phyloP scores from a whole-genome alignment of 1,140 invertebrate species.

The Drosophila sulfurigaster region DNA sequence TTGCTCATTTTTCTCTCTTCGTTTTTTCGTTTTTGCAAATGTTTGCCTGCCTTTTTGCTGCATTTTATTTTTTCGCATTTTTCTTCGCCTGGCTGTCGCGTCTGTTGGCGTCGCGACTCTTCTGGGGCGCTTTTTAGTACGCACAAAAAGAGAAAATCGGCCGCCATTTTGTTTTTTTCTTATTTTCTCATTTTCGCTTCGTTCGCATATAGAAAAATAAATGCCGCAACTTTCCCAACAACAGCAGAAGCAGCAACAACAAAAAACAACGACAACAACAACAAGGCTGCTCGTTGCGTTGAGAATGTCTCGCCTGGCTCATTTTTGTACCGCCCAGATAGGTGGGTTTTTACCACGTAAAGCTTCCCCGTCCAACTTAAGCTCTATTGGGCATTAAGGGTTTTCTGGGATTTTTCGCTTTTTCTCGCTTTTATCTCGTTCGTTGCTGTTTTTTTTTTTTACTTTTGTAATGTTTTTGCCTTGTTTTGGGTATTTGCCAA shows the following conservation, averaged over 20 bases:
- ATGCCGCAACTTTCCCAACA: conserved; percentile 73
- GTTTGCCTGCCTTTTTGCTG: conserved; percentile 50
- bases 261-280: conserved; percentile 43
- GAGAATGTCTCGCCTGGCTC: conserved; percentile 11
- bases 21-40: conserved; percentile 2
- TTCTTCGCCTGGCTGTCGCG: conserved; percentile 60
- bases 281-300: conserved; percentile 37
- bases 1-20: conserved; percentile 42
- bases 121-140: conserved; percentile 77
- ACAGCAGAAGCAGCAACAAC: not conserved
- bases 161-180: conserved; percentile 82
- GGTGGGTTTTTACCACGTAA: conserved; percentile 5
- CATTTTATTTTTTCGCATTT: conserved; percentile 80
- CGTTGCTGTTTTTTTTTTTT: not conserved
- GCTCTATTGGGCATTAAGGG: conserved; percentile 81
- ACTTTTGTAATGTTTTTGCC: conserved; percentile 14
- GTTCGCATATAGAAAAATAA: conserved; percentile 82
- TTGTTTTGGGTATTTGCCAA: conserved; percentile 66
- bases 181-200: conserved; percentile 79
- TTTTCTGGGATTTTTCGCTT: conserved; percentile 60
- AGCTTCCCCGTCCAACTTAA: conserved; percentile 61
- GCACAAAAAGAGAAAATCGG: conserved; percentile 79
- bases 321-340: conserved; percentile 31
- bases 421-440: conserved; percentile 41
- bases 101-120: conserved; percentile 30